A percentile compares a stretch with the other conserved stretches of the same genome.
Conservation (phyloP, 2,888 invertebrate genomes). For the Embidobia sp. region DNA sequence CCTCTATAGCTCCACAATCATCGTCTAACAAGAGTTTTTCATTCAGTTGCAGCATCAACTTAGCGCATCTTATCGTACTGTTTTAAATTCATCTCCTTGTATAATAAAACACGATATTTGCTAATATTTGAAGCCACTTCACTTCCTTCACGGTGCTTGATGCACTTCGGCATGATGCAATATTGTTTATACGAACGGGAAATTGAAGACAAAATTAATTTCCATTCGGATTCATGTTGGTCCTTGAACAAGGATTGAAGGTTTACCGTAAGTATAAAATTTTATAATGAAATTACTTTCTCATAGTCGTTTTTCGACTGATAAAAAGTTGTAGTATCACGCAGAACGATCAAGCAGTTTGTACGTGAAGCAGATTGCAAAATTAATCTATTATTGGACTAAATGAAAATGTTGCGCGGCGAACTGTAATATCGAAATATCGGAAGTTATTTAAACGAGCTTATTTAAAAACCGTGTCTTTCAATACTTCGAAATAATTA, state of each 20-base stretch:
- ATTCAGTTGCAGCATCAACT: conserved; percentile 35
- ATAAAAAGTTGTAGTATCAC: neutral
- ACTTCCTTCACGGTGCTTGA: conserved; percentile 8
- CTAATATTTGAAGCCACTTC: conserved; percentile 34
- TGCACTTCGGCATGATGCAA: neutral
- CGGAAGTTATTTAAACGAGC: too few relatives aligned
- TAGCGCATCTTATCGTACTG: conserved; percentile 14
- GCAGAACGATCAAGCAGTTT: too few relatives aligned
- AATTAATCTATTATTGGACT: too few relatives aligned
- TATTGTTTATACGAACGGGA: conserved; percentile 21
- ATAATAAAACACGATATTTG: conserved; percentile 32
- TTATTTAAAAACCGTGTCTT: too few relatives aligned
- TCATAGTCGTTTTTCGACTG: neutral
- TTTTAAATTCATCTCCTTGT: conserved; percentile 36
- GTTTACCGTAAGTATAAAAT: conserved; percentile 5
- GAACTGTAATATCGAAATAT: too few relatives aligned
- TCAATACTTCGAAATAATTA: too few relatives aligned
- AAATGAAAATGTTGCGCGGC: too few relatives aligned
- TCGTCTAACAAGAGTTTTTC: conserved; percentile 41
- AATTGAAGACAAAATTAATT: conserved; percentile 34
- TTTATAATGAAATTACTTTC: conserved; percentile 5
- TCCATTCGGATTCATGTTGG: conserved; percentile 13
- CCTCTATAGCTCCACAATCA: conserved; percentile 33
- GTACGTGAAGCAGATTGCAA: too few relatives aligned
- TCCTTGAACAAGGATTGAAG: neutral